A percentile compares a stretch with the other conserved stretches of the same genome.
phyloP scores from a whole-genome alignment of 2,113 vertebrate species.

The Aythya baeri region DNA sequence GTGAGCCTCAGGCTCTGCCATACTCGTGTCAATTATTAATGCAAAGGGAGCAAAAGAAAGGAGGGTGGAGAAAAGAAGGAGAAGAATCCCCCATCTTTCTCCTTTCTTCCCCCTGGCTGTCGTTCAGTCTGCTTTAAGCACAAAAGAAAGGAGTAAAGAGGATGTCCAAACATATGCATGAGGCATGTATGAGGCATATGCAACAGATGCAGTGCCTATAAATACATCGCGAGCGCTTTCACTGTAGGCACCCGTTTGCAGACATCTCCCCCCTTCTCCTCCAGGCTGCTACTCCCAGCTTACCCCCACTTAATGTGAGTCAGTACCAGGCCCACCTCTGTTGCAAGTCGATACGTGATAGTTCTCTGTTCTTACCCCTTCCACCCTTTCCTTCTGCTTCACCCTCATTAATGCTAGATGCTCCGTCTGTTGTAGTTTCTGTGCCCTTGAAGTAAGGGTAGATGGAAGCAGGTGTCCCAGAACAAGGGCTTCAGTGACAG shows the following conservation, averaged over 20 bases:
- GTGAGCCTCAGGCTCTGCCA: not conserved
- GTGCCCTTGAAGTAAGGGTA: not conserved
- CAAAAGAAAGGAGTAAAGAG: not conserved
- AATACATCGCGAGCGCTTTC: conserved; percentile 42
- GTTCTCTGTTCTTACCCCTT: not conserved
- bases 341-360: not conserved
- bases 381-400: not conserved
- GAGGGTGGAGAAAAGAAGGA: too few species aligned
- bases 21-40: not conserved
- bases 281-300: conserved; percentile 33
- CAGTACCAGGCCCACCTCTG: not conserved
- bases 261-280: conserved; percentile 19
- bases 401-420: not conserved
- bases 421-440: not conserved
- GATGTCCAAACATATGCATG: not conserved
- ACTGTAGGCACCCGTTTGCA: not conserved
- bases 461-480: not conserved
- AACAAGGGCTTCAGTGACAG: not conserved
- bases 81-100: not conserved
- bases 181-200: not conserved
- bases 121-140: not conserved
- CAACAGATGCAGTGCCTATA: conserved; percentile 44
- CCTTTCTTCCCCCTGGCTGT: not conserved
- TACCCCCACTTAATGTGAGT: not conserved
- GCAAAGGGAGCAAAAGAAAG: not conserved